phyloP scores from a whole-genome alignment of 2,888 invertebrate genomes.

The Drosophila setosimentum region DNA sequence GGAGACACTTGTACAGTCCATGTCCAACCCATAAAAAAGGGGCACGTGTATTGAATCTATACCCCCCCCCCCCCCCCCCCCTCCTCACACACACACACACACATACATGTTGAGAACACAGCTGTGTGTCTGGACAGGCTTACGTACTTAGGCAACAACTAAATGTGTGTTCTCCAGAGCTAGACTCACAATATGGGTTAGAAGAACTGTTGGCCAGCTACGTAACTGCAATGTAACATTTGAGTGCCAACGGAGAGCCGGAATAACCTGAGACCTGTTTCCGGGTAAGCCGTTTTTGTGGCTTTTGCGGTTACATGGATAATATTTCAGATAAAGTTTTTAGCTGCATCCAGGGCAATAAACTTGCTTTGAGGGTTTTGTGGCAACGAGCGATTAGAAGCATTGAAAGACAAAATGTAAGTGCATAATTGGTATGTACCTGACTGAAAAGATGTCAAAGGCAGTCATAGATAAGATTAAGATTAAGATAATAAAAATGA shows the following conservation, averaged over 20 bases:
- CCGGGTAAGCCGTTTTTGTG: slow-evolving; percentile 71
- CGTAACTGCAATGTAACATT: slow-evolving; percentile 47
- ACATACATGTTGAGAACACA: slow-evolving; percentile 46
- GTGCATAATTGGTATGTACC: slow-evolving; percentile 33
- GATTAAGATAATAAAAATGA: too few relatives aligned
- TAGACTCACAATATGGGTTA: slow-evolving; percentile 72
- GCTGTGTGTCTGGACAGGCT: slow-evolving; percentile 65
- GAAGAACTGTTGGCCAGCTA: slow-evolving; percentile 40
- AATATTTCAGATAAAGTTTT: slow-evolving; percentile 71
- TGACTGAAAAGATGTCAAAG: not conserved
- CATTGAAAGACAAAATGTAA: slow-evolving; percentile 20
- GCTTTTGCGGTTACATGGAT: slow-evolving; percentile 66
- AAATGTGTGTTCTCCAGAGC: slow-evolving; percentile 29
- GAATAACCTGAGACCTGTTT: slow-evolving; percentile 37
- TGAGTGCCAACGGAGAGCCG: slow-evolving; percentile 16
- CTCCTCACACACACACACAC: slow-evolving; percentile 23
- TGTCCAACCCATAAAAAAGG: slow-evolving; percentile 73
- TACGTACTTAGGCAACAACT: slow-evolving; percentile 61
- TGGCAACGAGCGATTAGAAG: slow-evolving; percentile 20
- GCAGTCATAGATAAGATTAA: not conserved
- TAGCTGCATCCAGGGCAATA: slow-evolving; percentile 51
- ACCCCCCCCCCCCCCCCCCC: too few relatives aligned
- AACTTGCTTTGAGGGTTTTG: slow-evolving; percentile 57
- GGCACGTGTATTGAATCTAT: slow-evolving; percentile 66
- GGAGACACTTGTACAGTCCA: slow-evolving; percentile 72